Evolutionary conservation across 2,113 vertebrate species (phyloP).

Genomic region (Daphoenositta chrysoptera): DNA sequence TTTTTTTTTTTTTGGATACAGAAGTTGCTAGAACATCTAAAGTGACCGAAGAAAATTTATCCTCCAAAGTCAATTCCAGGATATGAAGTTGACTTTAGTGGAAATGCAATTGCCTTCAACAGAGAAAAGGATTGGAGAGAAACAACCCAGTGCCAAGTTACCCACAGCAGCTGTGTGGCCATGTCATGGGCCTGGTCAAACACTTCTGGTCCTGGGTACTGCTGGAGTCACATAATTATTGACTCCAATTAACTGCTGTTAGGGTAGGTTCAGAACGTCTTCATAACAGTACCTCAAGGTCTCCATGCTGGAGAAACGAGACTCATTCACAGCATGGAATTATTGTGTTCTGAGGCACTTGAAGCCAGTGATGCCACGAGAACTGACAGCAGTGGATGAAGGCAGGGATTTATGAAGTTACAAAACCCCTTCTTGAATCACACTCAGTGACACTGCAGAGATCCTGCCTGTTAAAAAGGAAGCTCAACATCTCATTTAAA

Average conservation of each 20-base stretch:
- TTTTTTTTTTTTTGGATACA: not conserved
- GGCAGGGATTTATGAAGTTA: not conserved
- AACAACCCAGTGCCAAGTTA: not conserved
- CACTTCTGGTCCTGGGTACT: not conserved
- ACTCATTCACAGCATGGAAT: not conserved
- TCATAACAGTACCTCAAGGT: not conserved
- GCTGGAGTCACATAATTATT: not conserved
- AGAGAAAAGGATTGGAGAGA: not conserved
- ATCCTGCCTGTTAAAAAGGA: not conserved
- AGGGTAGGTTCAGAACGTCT: rapidly evolving
- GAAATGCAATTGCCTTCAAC: not conserved
- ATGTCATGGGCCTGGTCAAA: rapidly evolving
- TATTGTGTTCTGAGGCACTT: not conserved
- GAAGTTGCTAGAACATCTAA: not conserved
- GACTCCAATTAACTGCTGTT: rapidly evolving
- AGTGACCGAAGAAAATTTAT: not conserved
- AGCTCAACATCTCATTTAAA: conserved; percentile 31
- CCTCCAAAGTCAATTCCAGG: not conserved
- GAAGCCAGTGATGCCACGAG: not conserved
- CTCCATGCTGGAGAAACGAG: not conserved
- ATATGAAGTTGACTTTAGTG: not conserved
- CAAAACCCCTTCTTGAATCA: conserved; percentile 4
- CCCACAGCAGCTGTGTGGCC: not conserved
- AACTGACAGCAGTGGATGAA: not conserved
- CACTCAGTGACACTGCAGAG: not conserved